These are phyloP conservation scores for Epirrhoe tristata DNA, from an alignment of 2,888 invertebrate species.

Conservation along the genomic window DNA sequence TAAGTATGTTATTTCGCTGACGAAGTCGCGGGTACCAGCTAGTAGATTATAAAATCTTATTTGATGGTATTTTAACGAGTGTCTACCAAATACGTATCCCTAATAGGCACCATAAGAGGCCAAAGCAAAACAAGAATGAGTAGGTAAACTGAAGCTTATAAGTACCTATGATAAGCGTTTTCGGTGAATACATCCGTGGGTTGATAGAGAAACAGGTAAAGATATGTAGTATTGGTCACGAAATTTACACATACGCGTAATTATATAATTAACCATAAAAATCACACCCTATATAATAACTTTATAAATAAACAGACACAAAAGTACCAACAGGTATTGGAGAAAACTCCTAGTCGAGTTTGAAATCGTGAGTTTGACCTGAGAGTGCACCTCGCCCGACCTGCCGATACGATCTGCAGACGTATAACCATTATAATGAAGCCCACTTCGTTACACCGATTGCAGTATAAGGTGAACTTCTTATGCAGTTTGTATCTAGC, in stretches of 20 bases:
- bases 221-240: too few species aligned
- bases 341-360: conserved; percentile 51
- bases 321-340: conserved; percentile 36
- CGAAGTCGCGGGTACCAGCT: too few species aligned
- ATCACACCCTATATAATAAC: too few species aligned
- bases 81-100: too few species aligned
- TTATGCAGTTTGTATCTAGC: conserved; percentile 1
- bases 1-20: too few species aligned
- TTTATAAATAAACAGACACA: neutral
- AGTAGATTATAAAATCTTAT: neutral
- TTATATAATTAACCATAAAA: too few species aligned
- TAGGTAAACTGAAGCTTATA: neutral
- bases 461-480: conserved; percentile 17
- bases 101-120: neutral
- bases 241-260: too few species aligned
- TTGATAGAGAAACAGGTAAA: too few species aligned
- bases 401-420: conserved; percentile 38
- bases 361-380: conserved; percentile 51
- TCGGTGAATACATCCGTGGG: too few species aligned
- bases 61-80: neutral
- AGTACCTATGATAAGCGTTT: too few species aligned
- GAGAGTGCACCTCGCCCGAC: conserved; percentile 40
- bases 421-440: conserved; percentile 30
- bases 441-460: conserved; percentile 17
- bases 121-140: neutral